Base-by-base conservation (phyloP, 1,140 invertebrate species). In the Delia radicum region DNA sequence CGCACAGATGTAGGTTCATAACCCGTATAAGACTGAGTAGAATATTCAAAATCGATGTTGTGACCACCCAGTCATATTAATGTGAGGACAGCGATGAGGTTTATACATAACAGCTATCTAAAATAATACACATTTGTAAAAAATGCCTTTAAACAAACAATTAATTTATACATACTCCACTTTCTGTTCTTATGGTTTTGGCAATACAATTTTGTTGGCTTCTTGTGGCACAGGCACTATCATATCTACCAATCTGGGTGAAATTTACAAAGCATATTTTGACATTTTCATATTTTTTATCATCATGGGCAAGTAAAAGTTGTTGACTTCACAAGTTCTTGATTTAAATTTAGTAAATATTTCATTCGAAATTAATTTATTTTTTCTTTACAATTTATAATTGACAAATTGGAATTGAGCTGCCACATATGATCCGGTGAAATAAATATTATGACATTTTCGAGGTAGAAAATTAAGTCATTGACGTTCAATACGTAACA, bases 1-100 rank as follows among this genome's bases (percentile, higher is more conserved):
- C 98, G 89, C 98, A 99, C 99, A 1, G 96, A 99, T 10, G 98
- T 99, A 4, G 98, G 98, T 88, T 99, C 98, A 87, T 99, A 99
- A n/a, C 98, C 98, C 26, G 98, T 99, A 84, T 99, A 99, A 63
- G 96, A 98, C 88, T 99, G 98, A n/a, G 98, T 99, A 0, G 98
- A 99, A 88, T 99, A 99, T 89, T 99, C 98, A 89, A 99, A 99
- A 89, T 99, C 98, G 46, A 98, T 99, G 88, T 99, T 98, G 1
- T 98, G 98, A 2, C 98, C 89, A 27, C 98, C 98, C 98, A 27
- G 98, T 99, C 90, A 99, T 96, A 83, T 97, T 98, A 74, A 99
- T 99, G 85, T 99, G 98, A 0, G 98, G 98, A 88, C 98, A 99
- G 81, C 98, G 90, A 87, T 99, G 98, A 7, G 98, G 98, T 86